Conservation (phyloP, 64 coral and sea anemone genomes). For the Orbicella faveolata region DNA sequence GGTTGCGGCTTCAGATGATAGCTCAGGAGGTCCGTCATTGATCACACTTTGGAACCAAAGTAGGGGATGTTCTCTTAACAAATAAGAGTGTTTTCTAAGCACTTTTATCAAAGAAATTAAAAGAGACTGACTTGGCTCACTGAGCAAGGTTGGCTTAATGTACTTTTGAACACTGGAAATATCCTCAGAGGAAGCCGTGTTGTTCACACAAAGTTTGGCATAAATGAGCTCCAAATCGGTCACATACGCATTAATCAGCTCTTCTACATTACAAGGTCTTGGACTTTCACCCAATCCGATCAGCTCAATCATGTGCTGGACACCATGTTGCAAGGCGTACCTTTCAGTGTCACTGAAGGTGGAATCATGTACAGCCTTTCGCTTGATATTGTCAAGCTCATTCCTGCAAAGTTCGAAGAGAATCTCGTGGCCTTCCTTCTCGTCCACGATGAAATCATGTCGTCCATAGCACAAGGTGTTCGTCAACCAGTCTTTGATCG, state of each 20-base stretch:
- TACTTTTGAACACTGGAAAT: not conserved
- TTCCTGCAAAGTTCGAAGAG: not conserved
- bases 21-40: not conserved
- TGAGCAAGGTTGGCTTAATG: too few species aligned
- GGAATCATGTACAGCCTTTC: not conserved
- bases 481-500: slow-evolving; percentile 48
- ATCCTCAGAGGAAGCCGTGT: not conserved
- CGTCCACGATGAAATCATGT: slow-evolving; percentile 29
- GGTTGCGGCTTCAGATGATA: not conserved
- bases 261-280: not conserved
- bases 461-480: not conserved
- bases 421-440: slow-evolving; percentile 32
- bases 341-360: not conserved
- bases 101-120: not conserved
- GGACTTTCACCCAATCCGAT: not conserved
- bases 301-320: not conserved
- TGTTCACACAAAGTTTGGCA: slow-evolving; percentile 4
- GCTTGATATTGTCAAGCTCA: not conserved
- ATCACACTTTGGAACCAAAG: not conserved
- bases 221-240: not conserved
- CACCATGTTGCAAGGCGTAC: slow-evolving; percentile 11
- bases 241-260: not conserved
- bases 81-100: slow-evolving; percentile 2
- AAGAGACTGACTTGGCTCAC: not conserved
- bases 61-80: not conserved